Conservation (phyloP, 1,140 invertebrate species). For the Drosophila rhopaloa region DNA sequence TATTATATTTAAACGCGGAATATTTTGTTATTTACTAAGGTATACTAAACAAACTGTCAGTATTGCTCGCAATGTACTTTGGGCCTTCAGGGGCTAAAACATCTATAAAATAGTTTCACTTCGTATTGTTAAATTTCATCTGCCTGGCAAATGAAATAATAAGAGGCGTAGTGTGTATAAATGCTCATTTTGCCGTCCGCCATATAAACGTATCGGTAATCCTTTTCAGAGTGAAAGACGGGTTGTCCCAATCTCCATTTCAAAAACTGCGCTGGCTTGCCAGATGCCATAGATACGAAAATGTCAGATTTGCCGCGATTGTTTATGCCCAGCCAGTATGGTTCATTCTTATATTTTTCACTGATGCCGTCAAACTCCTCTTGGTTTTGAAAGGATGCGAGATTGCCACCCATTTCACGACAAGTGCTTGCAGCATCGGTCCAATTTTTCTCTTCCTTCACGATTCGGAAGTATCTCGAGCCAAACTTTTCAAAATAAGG, state of each 20-base stretch:
- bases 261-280: neutral
- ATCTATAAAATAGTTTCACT: too few relatives aligned
- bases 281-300: neutral
- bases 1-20: neutral
- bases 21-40: too few relatives aligned
- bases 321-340: neutral
- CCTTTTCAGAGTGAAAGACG: neutral
- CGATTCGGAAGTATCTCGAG: neutral
- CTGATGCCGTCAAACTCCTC: neutral
- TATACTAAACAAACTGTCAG: too few relatives aligned
- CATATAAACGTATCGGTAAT: neutral
- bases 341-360: neutral
- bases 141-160: neutral
- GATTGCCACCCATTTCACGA: neutral
- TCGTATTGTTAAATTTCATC: neutral
- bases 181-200: constrained; percentile 1
- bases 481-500: neutral
- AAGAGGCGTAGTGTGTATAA: neutral
- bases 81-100: too few relatives aligned
- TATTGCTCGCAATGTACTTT: too few relatives aligned
- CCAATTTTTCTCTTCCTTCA: neutral
- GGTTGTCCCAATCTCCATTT: neutral
- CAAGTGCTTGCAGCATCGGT: neutral
- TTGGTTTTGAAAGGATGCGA: neutral
- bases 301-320: neutral